Base-by-base conservation (phyloP, 2,888 invertebrate genomes). In the Volucella bombylans region DNA sequence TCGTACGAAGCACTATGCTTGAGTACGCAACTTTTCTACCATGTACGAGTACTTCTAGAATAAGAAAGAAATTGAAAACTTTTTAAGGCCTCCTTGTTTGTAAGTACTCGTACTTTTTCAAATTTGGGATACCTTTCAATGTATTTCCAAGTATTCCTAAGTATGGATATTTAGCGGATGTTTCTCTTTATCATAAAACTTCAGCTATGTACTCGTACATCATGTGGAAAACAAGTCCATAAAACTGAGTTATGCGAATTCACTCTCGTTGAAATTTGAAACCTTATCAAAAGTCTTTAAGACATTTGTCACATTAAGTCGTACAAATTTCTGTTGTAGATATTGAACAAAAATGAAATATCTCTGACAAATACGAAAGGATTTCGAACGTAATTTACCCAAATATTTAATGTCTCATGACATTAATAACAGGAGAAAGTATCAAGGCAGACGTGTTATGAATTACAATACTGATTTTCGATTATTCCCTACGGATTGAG, bases 171-270 rank as follows among this genome's bases (percentile, higher is more conserved):
- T 73, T 64, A 59, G 38, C 57, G 57, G 57, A 54, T 59, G 59
- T 67, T 50, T 12, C 23, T n/a, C 15, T 50, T 45, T n/a, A 4
- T 52, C 54, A 38, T 57, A 55, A 43, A 47, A n/a, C 47, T 69
- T 68, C 39, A 68, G 59, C 68, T 47, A 23, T 23, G 18, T 23
- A n/a, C n/a, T n/a, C n/a, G n/a, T n/a, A 52, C 52, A 55, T 83
- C 69, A 83, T 74, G 69, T 71, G 69, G 73, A 73, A 78, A 82
- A 78, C 59, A 74, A 69, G 52, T 65, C 74, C 52, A 79, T 83
- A 79, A 79, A 79, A 64, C 79, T 79, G 69, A 83, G 43, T 74
- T 79, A 83, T 74, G 83, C n/a, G 82, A 83, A 69, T 83, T 79
- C 64, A 65, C 74, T 64, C 31, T 6, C 31, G 31, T 76, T 39